Evolutionary conservation across 2,888 invertebrate species (phyloP).

Genomic region (Microdon myrmicae): DNA sequence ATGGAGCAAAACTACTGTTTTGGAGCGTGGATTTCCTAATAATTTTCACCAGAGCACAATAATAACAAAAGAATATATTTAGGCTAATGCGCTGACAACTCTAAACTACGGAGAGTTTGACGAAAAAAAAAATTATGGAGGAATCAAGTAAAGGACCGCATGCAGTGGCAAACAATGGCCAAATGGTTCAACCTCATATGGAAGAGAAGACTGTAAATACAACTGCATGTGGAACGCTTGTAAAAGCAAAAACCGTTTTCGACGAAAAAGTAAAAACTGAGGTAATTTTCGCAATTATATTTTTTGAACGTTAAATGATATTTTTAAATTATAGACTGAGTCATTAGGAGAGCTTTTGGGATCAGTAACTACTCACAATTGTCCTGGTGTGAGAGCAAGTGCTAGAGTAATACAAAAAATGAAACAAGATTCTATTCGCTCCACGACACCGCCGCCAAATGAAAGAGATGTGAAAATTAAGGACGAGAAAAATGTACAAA

Average conservation of each 20-base stretch:
- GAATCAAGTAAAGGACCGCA: too few species aligned
- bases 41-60: too few species aligned
- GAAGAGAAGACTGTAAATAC: too few species aligned
- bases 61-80: too few species aligned
- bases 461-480: conserved; percentile 62
- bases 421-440: conserved; percentile 71
- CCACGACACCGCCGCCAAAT: conserved; percentile 62
- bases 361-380: conserved; percentile 72
- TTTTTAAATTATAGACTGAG: conserved; percentile 8
- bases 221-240: conserved; percentile 7
- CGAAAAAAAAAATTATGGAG: too few species aligned
- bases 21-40: too few species aligned
- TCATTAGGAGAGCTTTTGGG: conserved; percentile 71
- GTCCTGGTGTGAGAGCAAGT: conserved; percentile 73
- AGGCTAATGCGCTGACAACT: too few species aligned
- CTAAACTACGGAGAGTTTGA: too few species aligned
- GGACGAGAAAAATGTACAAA: conserved; percentile 61
- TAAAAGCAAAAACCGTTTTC: conserved; percentile 30
- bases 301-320: not conserved
- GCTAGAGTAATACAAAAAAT: conserved; percentile 84
- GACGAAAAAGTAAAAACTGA: conserved; percentile 54
- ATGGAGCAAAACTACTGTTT: too few species aligned
- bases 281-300: conserved; percentile 31
- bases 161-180: too few species aligned
- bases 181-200: too few species aligned